phyloP scores from a whole-genome alignment of 2,797 vertebrate species.

The Malurus splendens region DNA sequence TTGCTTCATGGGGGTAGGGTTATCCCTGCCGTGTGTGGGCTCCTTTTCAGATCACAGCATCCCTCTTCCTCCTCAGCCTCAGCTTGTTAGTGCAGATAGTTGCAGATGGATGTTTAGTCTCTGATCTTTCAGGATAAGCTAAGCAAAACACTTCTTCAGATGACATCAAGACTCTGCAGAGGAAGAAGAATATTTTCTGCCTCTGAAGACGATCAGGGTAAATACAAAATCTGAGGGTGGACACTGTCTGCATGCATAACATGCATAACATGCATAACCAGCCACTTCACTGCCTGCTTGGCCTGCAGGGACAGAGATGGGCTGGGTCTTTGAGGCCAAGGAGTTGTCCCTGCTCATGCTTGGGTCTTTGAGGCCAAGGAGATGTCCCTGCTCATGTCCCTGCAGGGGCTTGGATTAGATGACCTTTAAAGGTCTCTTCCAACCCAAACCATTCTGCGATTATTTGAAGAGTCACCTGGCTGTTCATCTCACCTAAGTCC shows the following conservation, averaged over 20 bases:
- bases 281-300: neutral
- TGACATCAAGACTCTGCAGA: neutral
- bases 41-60: neutral
- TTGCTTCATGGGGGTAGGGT: neutral
- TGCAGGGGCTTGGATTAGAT: neutral
- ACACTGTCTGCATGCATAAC: neutral
- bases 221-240: neutral
- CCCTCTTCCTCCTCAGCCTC: neutral
- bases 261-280: neutral
- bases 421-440: neutral
- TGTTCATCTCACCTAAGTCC: neutral
- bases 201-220: neutral
- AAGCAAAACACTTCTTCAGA: neutral
- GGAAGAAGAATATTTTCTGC: neutral
- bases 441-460: neutral
- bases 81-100: neutral
- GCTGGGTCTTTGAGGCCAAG: neutral
- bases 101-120: neutral
- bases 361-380: neutral
- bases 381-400: neutral
- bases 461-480: neutral
- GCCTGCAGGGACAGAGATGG: neutral
- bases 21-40: accelerated
- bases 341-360: neutral
- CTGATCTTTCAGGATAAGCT: neutral